Conservation (phyloP, 2,888 invertebrate genomes). For the Crossocerus cetratus region DNA sequence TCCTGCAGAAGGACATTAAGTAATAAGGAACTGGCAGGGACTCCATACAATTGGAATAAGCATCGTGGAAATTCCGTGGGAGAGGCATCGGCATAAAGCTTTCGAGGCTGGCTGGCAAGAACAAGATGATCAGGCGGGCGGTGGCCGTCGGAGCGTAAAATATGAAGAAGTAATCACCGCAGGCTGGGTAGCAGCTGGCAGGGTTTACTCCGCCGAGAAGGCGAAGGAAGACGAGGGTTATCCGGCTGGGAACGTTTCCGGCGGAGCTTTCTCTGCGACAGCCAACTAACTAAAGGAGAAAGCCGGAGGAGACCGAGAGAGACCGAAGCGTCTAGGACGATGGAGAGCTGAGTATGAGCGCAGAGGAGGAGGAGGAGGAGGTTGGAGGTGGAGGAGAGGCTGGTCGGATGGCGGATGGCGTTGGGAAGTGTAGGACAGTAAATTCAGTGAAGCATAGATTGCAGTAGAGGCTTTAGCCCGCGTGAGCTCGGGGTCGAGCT, state of each 20-base stretch:
- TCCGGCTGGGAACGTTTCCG: constrained; percentile 36
- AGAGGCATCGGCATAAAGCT: not conserved
- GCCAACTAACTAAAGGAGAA: not conserved
- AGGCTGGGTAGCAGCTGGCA: constrained; percentile 49
- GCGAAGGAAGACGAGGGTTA: constrained; percentile 37
- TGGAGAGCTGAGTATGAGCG: constrained; percentile 45
- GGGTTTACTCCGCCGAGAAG: constrained; percentile 37
- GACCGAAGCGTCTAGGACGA: constrained; percentile 17
- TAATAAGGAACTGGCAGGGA: too few relatives aligned
- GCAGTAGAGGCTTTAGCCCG: constrained; percentile 47
- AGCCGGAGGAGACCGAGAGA: constrained; percentile 13
- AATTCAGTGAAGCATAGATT: constrained; percentile 62
- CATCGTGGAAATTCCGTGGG: too few relatives aligned
- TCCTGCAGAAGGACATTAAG: too few relatives aligned
- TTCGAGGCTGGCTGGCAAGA: not conserved
- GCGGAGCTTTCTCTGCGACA: not conserved
- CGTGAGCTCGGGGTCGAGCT: constrained; percentile 55
- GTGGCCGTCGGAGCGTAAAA: constrained; percentile 51
- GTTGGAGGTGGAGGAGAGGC: constrained; percentile 23
- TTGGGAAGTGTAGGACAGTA: constrained; percentile 49
- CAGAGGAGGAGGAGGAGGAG: not conserved
- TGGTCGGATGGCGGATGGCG: constrained; percentile 37
- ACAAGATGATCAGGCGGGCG: constrained; percentile 28
- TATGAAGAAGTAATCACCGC: constrained; percentile 58
- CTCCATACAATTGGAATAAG: too few relatives aligned